Conservation (phyloP, 2,113 vertebrate species). For the Cyprinus carpio region DNA sequence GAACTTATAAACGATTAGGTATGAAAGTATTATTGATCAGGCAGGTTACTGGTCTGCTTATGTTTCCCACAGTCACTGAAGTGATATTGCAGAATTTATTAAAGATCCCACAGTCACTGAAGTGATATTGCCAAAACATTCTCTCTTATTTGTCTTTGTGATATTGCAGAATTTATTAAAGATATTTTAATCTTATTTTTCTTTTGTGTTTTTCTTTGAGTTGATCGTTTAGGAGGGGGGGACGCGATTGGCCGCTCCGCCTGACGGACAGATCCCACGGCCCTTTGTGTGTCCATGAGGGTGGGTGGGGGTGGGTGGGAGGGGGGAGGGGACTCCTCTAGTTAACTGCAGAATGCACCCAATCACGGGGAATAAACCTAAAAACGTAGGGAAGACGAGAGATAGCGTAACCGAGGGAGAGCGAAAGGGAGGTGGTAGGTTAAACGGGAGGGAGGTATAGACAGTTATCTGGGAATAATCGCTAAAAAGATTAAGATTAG, state of each 20-base stretch:
- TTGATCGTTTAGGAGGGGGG: too few relatives aligned
- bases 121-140: too few relatives aligned
- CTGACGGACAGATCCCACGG: too few relatives aligned
- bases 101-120: too few relatives aligned
- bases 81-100: not conserved
- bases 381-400: conserved; percentile 51
- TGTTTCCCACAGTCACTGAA: not conserved
- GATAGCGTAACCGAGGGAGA: conserved; percentile 48
- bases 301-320: conserved; percentile 76
- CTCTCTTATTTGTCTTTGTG: too few relatives aligned
- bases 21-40: not conserved
- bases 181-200: too few relatives aligned
- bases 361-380: conserved; percentile 64
- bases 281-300: conserved; percentile 65
- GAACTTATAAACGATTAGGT: not conserved
- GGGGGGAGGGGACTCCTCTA: conserved; percentile 77
- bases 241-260: too few relatives aligned
- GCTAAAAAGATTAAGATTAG: conserved; percentile 23
- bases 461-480: conserved; percentile 50
- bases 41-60: not conserved
- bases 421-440: conserved; percentile 34
- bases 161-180: not conserved
- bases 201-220: too few relatives aligned
- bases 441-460: conserved; percentile 48
- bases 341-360: conserved; percentile 78